Conservation (phyloP, 2,113 vertebrate genomes). For the Anolis carolinensis region DNA sequence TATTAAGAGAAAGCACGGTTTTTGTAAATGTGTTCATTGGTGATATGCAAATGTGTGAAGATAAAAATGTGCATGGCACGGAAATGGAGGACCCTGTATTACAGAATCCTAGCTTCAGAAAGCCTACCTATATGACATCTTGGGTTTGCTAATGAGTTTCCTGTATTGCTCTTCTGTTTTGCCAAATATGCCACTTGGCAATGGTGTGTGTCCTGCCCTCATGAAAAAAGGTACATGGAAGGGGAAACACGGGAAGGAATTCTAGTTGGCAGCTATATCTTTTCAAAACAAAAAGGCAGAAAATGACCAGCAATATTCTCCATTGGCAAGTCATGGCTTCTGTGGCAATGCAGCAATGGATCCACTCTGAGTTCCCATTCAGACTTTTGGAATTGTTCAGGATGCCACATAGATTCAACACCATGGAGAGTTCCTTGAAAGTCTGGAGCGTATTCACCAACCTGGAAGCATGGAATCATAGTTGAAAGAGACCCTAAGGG, state of each 20-base stretch:
- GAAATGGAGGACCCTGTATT: neutral
- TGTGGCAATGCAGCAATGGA: no score
- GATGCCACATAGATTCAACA: no score
- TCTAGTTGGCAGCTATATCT: neutral
- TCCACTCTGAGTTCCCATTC: no score
- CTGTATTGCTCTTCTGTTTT: neutral
- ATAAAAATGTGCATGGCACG: conserved; percentile 31
- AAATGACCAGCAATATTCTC: no score
- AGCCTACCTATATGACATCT: neutral
- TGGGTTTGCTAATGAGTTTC: conserved; percentile 25
- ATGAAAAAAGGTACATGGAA: neutral
- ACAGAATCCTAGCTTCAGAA: conserved; percentile 5
- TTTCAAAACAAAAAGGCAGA: no score
- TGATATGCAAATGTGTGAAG: conserved; percentile 40
- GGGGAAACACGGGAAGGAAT: neutral
- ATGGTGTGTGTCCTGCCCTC: neutral
- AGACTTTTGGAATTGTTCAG: no score
- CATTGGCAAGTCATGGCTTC: no score
- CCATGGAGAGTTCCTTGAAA: neutral
- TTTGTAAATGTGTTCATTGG: conserved; percentile 29
- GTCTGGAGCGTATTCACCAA: no score
- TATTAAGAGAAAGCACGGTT: conserved; percentile 10
- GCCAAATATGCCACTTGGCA: neutral
- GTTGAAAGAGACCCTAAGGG: no score
- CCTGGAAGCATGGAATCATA: no score